Evolutionary conservation across 2,888 invertebrate species (phyloP).

Genomic region (Corythucha ciliata): DNA sequence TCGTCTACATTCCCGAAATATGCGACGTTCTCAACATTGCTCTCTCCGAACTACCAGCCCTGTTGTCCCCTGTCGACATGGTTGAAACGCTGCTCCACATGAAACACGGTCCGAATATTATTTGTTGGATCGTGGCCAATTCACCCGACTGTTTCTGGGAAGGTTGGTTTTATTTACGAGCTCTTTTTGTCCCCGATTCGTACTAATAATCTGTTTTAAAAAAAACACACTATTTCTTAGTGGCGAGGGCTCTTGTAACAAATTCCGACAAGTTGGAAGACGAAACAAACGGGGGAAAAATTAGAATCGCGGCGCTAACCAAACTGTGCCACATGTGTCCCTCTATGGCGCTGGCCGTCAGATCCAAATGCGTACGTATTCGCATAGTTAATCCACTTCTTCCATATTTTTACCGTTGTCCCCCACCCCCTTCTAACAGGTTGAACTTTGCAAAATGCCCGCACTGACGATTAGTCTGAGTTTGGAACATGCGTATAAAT

Average conservation of each 20-base stretch:
- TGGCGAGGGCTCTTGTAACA: conserved; percentile 71
- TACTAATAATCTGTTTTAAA: conserved; percentile 2
- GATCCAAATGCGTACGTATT: conserved; percentile 65
- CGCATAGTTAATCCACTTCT: no score
- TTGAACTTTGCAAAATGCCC: conserved; percentile 81
- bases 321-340: conserved; percentile 85
- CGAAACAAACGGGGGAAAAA: conserved; percentile 69
- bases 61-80: conserved; percentile 70
- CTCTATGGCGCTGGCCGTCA: conserved; percentile 68
- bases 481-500: conserved; percentile 32
- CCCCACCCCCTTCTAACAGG: conserved; percentile 39
- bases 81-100: conserved; percentile 82
- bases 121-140: conserved; percentile 87
- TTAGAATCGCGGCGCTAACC: conserved; percentile 63
- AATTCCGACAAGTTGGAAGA: conserved; percentile 84
- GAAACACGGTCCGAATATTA: conserved; percentile 78
- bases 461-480: conserved; percentile 41
- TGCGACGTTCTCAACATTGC: conserved; percentile 91
- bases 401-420: not conserved
- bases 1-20: conserved; percentile 89
- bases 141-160: conserved; percentile 88
- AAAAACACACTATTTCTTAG: conserved; percentile 48
- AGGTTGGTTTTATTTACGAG: conserved; percentile 45
- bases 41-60: conserved; percentile 80
- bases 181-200: not conserved